Evolutionary conservation across 2,888 invertebrate species (phyloP), one percentile per base, ranked within the genome.

Genomic region (Pseudoips prasinana): DNA sequence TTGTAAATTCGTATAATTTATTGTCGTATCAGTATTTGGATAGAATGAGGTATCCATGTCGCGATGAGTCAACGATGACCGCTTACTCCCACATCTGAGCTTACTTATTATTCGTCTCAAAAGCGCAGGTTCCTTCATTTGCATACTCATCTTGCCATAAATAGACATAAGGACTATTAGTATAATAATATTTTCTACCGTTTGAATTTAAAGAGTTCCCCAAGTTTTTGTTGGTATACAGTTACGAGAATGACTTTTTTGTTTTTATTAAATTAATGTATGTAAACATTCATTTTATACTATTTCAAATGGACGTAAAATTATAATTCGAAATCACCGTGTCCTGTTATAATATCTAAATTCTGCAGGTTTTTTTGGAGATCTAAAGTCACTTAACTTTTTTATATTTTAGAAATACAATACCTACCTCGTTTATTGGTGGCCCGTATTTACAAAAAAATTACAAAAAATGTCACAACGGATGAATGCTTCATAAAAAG

Each of bases 51-150:
- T 52, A 64, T 73, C 64, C 58, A 60, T 69, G 70, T 62, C 67
- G 61, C 39, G 49, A 62, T 84, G 84, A 82, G 58, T 83, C 80
- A 82, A 47, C 51, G 29, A 25, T 47, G 53, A 49, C 58, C 52
- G 62, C 50, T 54, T 39, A 55, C 74, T 50, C 78, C 78, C 69
- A 76, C 76, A 34, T 43, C 45, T 45, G 58, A 56, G 55, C 61
- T 66, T 51, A 37, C 26, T 7, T 20, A 20, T 20, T 20, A 20
- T 20, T 20, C 7, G 20, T 51, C 52, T 50, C 46, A 38, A 55
- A 44, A 46, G 37, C 54, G 55, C 60, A 62, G 58, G 56, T 64
- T 51, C 44, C 41, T 38, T 43, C 38, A 67, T 74, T 73, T 64
- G 36, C 71, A 71, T 68, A 71, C 64, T 49, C 58, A 71, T 59